Conservation (phyloP, 2,113 vertebrate genomes). For the Notothenia coriiceps region DNA sequence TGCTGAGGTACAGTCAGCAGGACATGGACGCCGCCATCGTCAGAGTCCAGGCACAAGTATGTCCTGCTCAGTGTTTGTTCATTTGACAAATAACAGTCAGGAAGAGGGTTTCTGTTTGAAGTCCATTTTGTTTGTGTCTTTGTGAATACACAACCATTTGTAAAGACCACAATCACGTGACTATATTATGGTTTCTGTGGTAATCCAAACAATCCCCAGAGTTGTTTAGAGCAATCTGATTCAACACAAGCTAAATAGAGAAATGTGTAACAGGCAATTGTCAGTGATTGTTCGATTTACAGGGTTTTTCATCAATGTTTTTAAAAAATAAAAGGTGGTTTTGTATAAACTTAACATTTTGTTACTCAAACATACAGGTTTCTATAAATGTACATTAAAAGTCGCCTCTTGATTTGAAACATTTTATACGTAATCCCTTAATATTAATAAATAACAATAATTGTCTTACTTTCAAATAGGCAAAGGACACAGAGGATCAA, state of each 20-base stretch:
- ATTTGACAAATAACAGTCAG: conserved; percentile 1
- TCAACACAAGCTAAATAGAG: neutral
- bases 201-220: neutral
- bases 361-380: neutral
- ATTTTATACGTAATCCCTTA: neutral
- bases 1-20: conserved; percentile 92
- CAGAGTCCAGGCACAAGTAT: conserved; percentile 78
- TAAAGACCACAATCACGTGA: neutral
- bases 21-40: conserved; percentile 91
- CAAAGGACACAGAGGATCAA: conserved; percentile 74
- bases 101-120: neutral
- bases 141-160: neutral
- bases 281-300: neutral
- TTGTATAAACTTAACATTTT: neutral
- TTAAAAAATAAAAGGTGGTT: neutral
- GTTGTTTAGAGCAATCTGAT: neutral
- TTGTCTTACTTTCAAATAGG: conserved; percentile 73
- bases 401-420: too few species aligned
- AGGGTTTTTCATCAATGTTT: neutral
- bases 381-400: neutral
- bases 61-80: neutral
- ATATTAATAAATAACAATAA: neutral
- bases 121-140: neutral
- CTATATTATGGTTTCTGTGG: neutral
- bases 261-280: neutral